Evolutionary conservation across 2,113 vertebrate species (phyloP).

Genomic region (Dipodomys ordii): DNA sequence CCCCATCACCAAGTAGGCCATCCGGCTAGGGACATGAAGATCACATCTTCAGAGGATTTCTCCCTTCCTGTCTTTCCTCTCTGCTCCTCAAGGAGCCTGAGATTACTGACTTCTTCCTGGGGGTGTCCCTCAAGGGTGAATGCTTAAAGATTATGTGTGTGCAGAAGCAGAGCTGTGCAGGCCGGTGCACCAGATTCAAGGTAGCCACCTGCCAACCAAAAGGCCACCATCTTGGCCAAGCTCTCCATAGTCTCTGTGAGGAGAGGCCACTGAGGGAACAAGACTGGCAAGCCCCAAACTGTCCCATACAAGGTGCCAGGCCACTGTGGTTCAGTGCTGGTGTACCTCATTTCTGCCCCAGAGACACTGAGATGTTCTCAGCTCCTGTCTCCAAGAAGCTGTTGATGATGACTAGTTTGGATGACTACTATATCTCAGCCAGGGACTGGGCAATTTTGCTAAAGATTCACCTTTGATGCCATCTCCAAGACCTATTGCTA

Average conservation of each 20-base stretch:
- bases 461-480: conserved; percentile 98
- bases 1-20: conserved; percentile 98
- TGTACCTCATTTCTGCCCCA: conserved; percentile 97
- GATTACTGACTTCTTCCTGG: conserved; percentile 99
- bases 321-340: conserved; percentile 96
- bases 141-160: conserved; percentile 99
- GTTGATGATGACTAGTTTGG: conserved; percentile 98
- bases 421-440: conserved; percentile 98
- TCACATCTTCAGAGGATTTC: conserved; percentile 97
- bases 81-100: conserved; percentile 92
- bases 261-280: conserved; percentile 98
- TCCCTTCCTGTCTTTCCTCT: conserved; percentile 92
- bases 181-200: conserved; percentile 99
- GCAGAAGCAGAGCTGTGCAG: conserved; percentile 99
- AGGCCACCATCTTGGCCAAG: conserved; percentile 98
- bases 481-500: conserved; percentile 99
- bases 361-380: conserved; percentile 97
- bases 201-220: conserved; percentile 97
- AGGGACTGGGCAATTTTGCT: conserved; percentile 97
- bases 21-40: conserved; percentile 99
- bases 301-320: conserved; percentile 99
- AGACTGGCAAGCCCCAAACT: conserved; percentile 97
- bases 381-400: conserved; percentile 99
- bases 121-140: conserved; percentile 95
- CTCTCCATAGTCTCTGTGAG: conserved; percentile 97